These are phyloP conservation scores for Marasmarcha lunaedactyla DNA, from an alignment of 2,888 invertebrate genomes.

Conservation along the genomic window DNA sequence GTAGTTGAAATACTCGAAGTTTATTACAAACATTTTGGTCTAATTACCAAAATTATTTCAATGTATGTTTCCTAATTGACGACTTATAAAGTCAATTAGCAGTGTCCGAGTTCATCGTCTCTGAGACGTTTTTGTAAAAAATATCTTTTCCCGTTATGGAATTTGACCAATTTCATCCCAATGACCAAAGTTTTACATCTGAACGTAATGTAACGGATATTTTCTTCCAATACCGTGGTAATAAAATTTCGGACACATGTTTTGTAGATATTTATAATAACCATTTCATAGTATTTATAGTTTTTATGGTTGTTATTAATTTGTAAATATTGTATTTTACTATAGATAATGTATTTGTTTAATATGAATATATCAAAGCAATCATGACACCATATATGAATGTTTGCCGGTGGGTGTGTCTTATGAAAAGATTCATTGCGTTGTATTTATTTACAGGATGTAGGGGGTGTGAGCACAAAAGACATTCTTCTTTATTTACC, in stretches of 20 bases:
- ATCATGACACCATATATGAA: slow-evolving; percentile 5
- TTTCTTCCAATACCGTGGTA: slow-evolving; percentile 35
- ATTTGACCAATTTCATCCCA: slow-evolving; percentile 39
- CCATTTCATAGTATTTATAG: slow-evolving; percentile 60
- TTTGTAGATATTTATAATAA: slow-evolving; percentile 61
- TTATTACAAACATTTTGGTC: too few species aligned
- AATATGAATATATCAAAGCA: slow-evolving; percentile 25
- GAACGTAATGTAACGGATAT: slow-evolving; percentile 6
- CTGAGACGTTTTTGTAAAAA: slow-evolving; percentile 4
- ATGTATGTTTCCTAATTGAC: slow-evolving; percentile 23
- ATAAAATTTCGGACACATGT: slow-evolving; percentile 44
- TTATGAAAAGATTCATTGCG: slow-evolving; percentile 41
- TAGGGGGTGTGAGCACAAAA: slow-evolving; percentile 48
- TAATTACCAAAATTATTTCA: too few species aligned
- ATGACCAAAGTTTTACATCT: slow-evolving; percentile 56
- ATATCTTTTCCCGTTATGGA: slow-evolving; percentile 2
- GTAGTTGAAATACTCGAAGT: too few species aligned
- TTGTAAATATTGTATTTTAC: slow-evolving; percentile 57
- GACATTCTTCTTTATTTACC: slow-evolving; percentile 55
- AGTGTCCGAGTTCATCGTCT: slow-evolving; percentile 16
- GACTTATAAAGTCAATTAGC: slow-evolving; percentile 26
- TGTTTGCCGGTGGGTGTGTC: not conserved
- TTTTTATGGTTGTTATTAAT: slow-evolving; percentile 52
- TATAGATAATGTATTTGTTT: slow-evolving; percentile 40
- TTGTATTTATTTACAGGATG: slow-evolving; percentile 14